Base-by-base conservation (phyloP, 2,113 vertebrate species). In the Eulemur rufifrons region DNA sequence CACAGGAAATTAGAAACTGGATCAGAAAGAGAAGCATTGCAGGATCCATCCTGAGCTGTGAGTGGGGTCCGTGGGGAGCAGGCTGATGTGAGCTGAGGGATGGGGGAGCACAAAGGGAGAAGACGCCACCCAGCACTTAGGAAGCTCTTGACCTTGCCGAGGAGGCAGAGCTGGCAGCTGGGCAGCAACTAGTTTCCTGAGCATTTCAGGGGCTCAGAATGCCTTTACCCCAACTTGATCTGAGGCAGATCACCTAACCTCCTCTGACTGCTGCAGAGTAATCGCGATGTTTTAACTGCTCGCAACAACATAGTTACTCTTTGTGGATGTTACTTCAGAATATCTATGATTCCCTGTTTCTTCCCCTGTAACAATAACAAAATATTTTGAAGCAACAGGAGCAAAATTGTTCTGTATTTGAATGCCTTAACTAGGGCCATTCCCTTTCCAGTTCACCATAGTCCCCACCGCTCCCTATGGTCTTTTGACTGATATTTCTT, bases 21-120 rank as follows among this genome's bases (percentile, higher is more conserved):
- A 2, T 52, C 37, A 25, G 91, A 69, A 59, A 83, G 39, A 61
- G 37, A n/a, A 50, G 18, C 10, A 1, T 1, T 0, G 14, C 56
- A 50, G 54, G 4, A 1, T 2, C n/a, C 32, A 2, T 37, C 32
- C 63, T 21, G 37, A 32, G 6, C 18, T 2, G n/a, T 21, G 52
- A 81, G 15, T 0, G 2, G 27, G 34, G 8, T 12, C 17, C 14
- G 0, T 1, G 3, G 3, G 34, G 54, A 73, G 34, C 39, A 3
- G 3, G 66, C 20, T 23, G 32, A 1, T 8, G 0, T 17, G 66
- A 34, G 45, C 71, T 21, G 2, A 11, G 47, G 21, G 39, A 25
- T 34, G 6, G 29, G 50, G 5, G 21, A 4, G 50, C 73, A 39
- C 14, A 3, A 6, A 23, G 81, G 29, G 88, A 50, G n/a, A 34